Conservation (phyloP, 1,140 invertebrate genomes). For the Bombus difficillimus region DNA sequence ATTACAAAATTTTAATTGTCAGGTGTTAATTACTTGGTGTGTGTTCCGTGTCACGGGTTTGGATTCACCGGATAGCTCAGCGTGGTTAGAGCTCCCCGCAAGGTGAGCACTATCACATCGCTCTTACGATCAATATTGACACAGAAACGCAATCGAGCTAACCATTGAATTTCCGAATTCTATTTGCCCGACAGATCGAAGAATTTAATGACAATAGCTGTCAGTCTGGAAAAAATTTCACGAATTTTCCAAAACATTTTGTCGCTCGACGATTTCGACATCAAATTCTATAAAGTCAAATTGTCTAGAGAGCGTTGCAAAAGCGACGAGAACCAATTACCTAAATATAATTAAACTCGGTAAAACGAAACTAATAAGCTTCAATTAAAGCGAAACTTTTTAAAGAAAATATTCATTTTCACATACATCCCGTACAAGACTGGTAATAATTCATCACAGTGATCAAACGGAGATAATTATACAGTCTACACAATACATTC, state of each 20-base stretch:
- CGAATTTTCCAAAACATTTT: neutral
- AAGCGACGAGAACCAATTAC: too few species aligned
- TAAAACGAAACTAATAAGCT: too few species aligned
- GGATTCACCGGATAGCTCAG: neutral
- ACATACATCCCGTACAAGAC: neutral
- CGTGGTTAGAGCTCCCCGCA: neutral
- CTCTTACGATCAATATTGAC: slow-evolving; percentile 58
- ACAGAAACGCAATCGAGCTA: slow-evolving; percentile 46
- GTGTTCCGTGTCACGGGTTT: slow-evolving; percentile 26
- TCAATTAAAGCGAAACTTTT: too few species aligned
- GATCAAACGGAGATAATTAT: neutral
- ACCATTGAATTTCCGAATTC: slow-evolving; percentile 47
- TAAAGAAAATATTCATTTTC: neutral
- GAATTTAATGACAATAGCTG: neutral
- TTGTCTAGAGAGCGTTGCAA: too few species aligned
- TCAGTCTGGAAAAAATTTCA: neutral
- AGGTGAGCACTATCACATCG: slow-evolving; percentile 53
- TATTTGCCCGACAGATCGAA: slow-evolving; percentile 13
- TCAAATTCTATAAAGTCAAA: too few species aligned
- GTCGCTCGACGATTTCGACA: too few species aligned
- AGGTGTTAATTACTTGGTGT: slow-evolving; percentile 24
- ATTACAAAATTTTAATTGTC: neutral
- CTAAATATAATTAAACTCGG: too few species aligned
- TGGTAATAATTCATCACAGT: neutral
- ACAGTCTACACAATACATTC: neutral